These are phyloP conservation scores for Macrotis lagotis DNA, from an alignment of 2,113 vertebrate species.

Conservation along the genomic window DNA sequence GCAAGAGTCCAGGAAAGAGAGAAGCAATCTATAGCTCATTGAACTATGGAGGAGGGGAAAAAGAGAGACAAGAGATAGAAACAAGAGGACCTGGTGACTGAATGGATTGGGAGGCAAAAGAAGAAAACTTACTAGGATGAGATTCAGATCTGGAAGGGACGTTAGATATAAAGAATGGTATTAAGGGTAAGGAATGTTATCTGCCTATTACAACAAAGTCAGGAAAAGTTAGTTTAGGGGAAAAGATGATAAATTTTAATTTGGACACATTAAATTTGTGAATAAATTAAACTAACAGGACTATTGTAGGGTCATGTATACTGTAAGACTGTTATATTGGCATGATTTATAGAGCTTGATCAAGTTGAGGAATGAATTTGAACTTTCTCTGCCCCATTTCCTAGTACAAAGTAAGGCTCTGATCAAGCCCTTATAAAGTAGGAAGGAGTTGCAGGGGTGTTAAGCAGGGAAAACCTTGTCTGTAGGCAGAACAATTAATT, in stretches of 20 bases:
- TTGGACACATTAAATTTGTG: neutral
- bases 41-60: neutral
- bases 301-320: neutral
- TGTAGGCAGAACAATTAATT: neutral
- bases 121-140: neutral
- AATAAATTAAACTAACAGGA: neutral
- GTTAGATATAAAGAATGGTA: neutral
- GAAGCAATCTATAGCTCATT: neutral
- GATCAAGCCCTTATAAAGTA: neutral
- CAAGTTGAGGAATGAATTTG: neutral
- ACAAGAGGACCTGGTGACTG: neutral
- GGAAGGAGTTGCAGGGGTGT: neutral
- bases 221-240: neutral
- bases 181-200: neutral
- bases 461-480: slow-evolving; percentile 22
- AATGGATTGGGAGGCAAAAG: neutral
- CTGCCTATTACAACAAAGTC: no score
- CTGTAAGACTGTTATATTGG: neutral
- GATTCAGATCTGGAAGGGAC: neutral
- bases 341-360: neutral
- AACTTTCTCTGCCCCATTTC: neutral
- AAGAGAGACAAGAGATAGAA: neutral
- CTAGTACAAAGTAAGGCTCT: neutral
- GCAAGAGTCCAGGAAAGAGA: neutral
- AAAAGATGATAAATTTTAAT: neutral